Conservation (phyloP, 1,140 invertebrate genomes). For the Anastrepha ludens region DNA sequence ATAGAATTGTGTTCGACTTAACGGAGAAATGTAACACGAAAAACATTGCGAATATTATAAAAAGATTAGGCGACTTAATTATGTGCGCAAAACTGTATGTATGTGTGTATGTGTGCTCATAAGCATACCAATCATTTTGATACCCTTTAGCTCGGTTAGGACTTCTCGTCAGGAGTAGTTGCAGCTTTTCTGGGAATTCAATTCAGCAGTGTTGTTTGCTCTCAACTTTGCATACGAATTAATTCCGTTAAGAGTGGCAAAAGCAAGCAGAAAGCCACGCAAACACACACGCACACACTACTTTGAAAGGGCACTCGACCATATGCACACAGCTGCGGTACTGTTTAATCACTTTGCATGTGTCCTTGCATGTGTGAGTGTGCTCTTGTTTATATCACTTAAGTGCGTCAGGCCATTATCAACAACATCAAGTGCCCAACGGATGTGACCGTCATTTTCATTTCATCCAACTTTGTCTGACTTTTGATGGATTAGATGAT, state of each 20-base stretch:
- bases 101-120: too few relatives aligned
- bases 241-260: neutral
- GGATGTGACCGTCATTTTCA: constrained; percentile 27
- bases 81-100: too few relatives aligned
- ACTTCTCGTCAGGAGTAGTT: neutral
- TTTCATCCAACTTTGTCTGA: neutral
- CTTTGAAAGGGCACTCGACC: neutral
- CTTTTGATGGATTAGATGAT: neutral
- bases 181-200: constrained; percentile 5
- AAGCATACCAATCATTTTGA: too few relatives aligned
- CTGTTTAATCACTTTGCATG: neutral
- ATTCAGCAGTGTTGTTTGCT: neutral
- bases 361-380: neutral
- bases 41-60: too few relatives aligned
- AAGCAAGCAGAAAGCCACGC: neutral
- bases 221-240: neutral
- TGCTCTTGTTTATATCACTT: neutral
- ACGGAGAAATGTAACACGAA: too few relatives aligned
- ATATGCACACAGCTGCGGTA: constrained; percentile 16
- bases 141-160: too few relatives aligned
- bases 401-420: constrained; percentile 1
- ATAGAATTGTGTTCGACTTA: too few relatives aligned
- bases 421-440: constrained; percentile 12
- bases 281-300: neutral
- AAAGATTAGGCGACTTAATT: too few relatives aligned